These are phyloP conservation scores for Trogon melanurus DNA, from an alignment of 2,113 vertebrate genomes.

Conservation along the genomic window DNA sequence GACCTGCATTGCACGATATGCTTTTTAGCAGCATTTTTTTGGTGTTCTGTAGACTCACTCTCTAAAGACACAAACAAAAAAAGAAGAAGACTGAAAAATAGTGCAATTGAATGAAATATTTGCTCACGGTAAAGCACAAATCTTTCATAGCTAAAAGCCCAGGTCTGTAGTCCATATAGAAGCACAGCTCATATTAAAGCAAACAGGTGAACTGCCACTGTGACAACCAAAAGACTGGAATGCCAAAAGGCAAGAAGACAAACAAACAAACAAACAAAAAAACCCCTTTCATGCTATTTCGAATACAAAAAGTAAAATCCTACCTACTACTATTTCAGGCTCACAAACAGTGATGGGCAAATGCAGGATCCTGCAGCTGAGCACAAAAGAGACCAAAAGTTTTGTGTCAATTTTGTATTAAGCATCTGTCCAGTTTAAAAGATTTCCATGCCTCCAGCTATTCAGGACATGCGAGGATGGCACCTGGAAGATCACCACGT, in stretches of 20 bases:
- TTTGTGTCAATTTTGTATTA: neutral
- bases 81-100: neutral
- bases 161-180: neutral
- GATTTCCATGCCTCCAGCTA: neutral
- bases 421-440: neutral
- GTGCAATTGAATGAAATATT: neutral
- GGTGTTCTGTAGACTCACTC: neutral
- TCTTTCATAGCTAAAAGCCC: neutral
- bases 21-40: neutral
- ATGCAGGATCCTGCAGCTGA: neutral
- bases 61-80: neutral
- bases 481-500: neutral
- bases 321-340: neutral
- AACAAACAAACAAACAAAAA: neutral
- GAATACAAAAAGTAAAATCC: neutral
- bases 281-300: neutral
- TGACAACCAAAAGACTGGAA: neutral
- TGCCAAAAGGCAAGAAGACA: neutral
- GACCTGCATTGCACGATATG: neutral
- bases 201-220: neutral
- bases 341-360: accelerated
- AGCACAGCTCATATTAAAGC: neutral
- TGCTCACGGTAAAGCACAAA: neutral
- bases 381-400: neutral
- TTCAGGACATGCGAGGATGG: accelerated